Evolutionary conservation across 2,797 vertebrate genomes (phyloP).

Genomic region (Gymnocypris eckloni): DNA sequence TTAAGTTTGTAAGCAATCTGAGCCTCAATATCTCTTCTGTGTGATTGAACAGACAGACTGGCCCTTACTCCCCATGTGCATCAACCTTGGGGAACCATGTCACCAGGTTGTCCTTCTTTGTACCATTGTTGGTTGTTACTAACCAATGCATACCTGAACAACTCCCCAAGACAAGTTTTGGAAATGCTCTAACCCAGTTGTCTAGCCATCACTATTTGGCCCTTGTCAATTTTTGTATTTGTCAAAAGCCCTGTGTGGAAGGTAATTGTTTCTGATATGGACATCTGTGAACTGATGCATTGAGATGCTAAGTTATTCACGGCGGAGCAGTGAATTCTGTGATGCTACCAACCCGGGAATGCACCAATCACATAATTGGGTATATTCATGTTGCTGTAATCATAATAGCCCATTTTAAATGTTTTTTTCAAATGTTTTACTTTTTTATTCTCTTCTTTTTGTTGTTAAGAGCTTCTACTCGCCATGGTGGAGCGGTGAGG

Average conservation of each 20-base stretch:
- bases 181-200: neutral
- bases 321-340: no score
- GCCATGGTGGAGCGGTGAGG: neutral
- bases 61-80: no score
- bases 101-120: neutral
- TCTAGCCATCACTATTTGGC: neutral
- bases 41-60: no score
- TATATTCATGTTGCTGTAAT: no score
- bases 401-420: neutral
- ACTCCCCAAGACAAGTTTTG: neutral
- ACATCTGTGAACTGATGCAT: neutral
- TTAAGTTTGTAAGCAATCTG: neutral
- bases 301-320: neutral
- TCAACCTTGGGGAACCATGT: no score
- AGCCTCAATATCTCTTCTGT: neutral
- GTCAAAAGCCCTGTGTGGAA: neutral
- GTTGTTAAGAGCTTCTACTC: neutral
- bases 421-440: no score
- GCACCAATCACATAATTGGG: no score
- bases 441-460: neutral
- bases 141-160: neutral
- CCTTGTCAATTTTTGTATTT: no score
- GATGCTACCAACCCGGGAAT: neutral
- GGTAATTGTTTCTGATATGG: neutral
- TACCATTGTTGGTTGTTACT: neutral